Evolutionary conservation across 2,113 vertebrate species (phyloP).

Genomic region (Murina feae): DNA sequence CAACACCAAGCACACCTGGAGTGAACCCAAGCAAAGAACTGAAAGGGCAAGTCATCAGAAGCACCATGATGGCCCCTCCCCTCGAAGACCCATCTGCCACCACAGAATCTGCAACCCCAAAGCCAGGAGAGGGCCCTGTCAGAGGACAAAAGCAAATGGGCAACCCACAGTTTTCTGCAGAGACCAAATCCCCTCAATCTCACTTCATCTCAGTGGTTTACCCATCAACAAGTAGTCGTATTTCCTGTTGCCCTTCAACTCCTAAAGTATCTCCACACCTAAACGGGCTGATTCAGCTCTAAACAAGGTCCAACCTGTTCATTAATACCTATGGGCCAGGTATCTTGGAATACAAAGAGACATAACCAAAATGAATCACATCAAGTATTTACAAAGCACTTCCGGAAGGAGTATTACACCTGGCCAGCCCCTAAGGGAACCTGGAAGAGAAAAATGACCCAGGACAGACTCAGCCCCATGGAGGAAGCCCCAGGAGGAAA

Average conservation of each 20-base stretch:
- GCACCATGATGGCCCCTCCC: neutral
- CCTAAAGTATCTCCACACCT: neutral
- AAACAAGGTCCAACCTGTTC: neutral
- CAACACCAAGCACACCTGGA: neutral
- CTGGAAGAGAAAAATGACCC: neutral
- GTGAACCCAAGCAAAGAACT: neutral
- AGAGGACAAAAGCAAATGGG: neutral
- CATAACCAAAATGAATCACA: neutral
- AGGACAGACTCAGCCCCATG: neutral
- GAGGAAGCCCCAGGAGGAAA: constrained; percentile 24
- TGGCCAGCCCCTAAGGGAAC: neutral
- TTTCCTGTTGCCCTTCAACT: neutral
- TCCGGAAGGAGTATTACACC: neutral
- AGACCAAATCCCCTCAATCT: neutral
- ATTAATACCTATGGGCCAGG: neutral
- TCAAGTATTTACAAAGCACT: neutral
- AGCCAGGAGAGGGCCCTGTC: neutral
- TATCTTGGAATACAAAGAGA: neutral
- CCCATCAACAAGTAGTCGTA: neutral
- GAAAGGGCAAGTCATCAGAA: neutral
- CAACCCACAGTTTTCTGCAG: neutral
- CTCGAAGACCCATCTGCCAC: neutral
- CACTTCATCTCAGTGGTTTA: neutral
- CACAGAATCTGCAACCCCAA: neutral
- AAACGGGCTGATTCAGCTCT: neutral